Base-by-base conservation (phyloP, 2,888 invertebrate genomes). In the Apamea sordens region DNA sequence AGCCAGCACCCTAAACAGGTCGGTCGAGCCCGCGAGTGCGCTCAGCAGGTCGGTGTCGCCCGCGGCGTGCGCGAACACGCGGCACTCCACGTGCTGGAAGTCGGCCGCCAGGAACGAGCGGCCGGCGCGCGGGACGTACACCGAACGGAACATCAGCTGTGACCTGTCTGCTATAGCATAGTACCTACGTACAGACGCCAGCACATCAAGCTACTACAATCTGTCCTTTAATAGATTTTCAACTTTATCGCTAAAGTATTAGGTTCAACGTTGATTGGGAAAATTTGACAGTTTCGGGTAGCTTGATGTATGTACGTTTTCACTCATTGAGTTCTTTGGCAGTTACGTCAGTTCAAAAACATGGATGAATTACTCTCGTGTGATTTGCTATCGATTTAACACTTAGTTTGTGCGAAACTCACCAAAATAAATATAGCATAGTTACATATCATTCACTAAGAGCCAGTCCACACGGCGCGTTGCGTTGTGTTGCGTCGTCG, bases 61-160 rank as follows among this genome's bases (percentile, higher is more conserved):
- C 36, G 97, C 95, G 63, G 92, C 92, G 89, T 93, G 94, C 80
- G 97, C 97, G 88, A 96, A 94, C 91, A 97, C 94, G 87, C 97
- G 94, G 84, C 97, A 96, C 93, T 97, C 97, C 82, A 96, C 93
- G 90, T 97, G 97, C 87, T 91, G 90, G 92, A 97, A 97, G 93
- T 97, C 97, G 0, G 96, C 97, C 64, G 95, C 95, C 83, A 97
- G 79, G 78, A 97, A 92, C 61, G 64, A 36, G 86, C 80, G 79
- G 6, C 94, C 94, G 0, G 83, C 85, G 0, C 96, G 91, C 0
- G 95, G 76, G 50, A 90, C 86, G 92, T 96, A 97, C 82, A 95
- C 91, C 18, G 93, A 92, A 0, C 97, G 95, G 87, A 97, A 93
- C 77, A 89, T 86, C 71, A 94, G 87, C 59, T 82, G 67, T 36